Base-by-base conservation (phyloP, 2,113 vertebrate genomes). In the Coryphaenoides rupestris region DNA sequence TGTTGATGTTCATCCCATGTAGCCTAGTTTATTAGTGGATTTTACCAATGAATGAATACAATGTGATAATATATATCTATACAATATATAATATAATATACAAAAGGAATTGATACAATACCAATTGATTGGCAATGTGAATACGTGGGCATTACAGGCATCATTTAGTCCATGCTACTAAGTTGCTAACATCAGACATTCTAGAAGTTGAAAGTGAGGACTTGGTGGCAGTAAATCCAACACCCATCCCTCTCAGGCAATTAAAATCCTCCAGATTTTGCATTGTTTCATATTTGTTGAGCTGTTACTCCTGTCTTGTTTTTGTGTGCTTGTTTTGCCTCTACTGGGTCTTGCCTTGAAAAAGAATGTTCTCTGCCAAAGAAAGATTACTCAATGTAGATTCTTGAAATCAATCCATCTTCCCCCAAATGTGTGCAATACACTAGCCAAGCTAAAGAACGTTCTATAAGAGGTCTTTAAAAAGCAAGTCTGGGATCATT, bases 401-500 rank as follows among this genome's bases (percentile, higher is more conserved):
- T 16, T 50, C 47, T 17, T 17, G 5, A 50, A 50, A 50, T 50
- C 15, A 50, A 16, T 50, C 3, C 15, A 50, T n/a, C 17, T 17
- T 13, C n/a, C 15, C 10, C 2, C 59, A 19, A 23, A 12, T 26
- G 4, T 12, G 55, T 23, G 52, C 54, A 9, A 53, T 28, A 69
- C 26, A 69, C 61, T 73, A 71, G 69, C 56, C 45, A 65, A 67
- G 60, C 46, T 60, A 47, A 21, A 55, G 15, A 57, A 15, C 33
- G 54, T 58, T 47, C 9, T 10, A 45, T 1, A n/a, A 50, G 21
- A 0, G 2, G 28, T 75, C 70, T 55, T 60, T 76, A 55, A 40
- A 19, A 56, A 68, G 55, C 76, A 78, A 71, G 72, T 75, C 33
- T 54, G 58, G 57, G 55, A 33, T 67, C 73, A 64, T 40, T 60